A percentile compares a stretch with the other conserved stretches of the same genome.
Conservation (phyloP, 2,113 vertebrate genomes). For the Paramisgurnus dabryanus region DNA sequence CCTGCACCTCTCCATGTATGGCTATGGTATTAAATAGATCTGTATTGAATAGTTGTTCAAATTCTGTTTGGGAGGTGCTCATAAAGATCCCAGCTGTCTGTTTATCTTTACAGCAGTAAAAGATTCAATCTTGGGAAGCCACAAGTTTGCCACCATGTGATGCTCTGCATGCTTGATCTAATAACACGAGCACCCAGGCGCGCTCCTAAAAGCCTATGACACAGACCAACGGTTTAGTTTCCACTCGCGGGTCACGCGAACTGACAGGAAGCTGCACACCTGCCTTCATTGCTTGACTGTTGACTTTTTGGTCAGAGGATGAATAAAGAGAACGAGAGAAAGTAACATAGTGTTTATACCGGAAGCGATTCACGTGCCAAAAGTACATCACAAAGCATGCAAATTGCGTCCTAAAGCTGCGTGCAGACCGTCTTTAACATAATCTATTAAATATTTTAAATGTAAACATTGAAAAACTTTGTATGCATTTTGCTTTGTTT, state of each 20-base stretch:
- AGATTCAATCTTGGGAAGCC: constrained; percentile 38
- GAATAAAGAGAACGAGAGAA: no score
- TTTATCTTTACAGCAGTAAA: not conserved
- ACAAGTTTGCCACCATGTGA: constrained; percentile 44
- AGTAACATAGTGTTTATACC: no score
- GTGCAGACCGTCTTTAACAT: no score
- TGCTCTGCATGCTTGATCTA: not conserved
- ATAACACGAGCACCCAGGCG: constrained; percentile 21
- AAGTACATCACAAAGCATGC: no score
- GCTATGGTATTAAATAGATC: no score
- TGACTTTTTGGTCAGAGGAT: constrained; percentile 11
- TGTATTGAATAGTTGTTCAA: not conserved
- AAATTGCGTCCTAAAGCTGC: no score
- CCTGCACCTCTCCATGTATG: no score
- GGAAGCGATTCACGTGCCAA: no score
- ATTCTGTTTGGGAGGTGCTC: not conserved
- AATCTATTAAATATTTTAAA: no score
- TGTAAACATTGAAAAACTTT: no score
- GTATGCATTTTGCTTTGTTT: no score
- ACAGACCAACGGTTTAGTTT: constrained; percentile 52
- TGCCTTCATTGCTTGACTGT: constrained; percentile 50
- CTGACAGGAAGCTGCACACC: constrained; percentile 57
- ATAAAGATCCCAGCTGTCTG: not conserved
- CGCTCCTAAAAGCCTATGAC: constrained; percentile 34
- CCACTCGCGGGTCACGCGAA: constrained; percentile 50